phyloP scores from a whole-genome alignment of 2,797 vertebrate species.

The Poliocrania exsul region DNA sequence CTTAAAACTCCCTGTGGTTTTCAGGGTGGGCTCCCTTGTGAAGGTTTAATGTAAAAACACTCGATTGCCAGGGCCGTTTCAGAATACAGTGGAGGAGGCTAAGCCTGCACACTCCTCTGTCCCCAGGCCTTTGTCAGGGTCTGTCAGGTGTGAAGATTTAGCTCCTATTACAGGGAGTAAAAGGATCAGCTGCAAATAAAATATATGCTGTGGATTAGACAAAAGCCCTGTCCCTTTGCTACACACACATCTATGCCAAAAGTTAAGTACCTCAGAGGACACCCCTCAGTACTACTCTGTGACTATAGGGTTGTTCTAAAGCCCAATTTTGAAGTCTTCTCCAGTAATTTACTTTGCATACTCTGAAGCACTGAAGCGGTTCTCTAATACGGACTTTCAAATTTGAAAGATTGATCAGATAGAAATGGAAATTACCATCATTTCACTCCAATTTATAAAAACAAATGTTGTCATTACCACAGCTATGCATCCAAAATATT shows the following conservation, averaged over 20 bases:
- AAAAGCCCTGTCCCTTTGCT: conserved; percentile 28
- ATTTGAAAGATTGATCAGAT: neutral
- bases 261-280: conserved; percentile 11
- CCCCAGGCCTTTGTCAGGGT: conserved; percentile 7
- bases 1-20: neutral
- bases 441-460: conserved; percentile 5
- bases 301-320: neutral
- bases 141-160: conserved; percentile 63
- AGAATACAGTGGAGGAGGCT: neutral
- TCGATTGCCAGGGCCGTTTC: neutral
- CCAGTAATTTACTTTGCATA: neutral
- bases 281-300: neutral
- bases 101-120: neutral
- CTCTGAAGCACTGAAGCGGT: neutral
- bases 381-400: neutral
- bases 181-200: conserved; percentile 59
- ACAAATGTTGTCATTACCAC: neutral
- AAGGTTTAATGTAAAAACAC: neutral
- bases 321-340: neutral
- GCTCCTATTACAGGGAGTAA: conserved; percentile 54
- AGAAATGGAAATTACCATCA: conserved; percentile 3
- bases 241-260: conserved; percentile 11
- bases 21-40: neutral
- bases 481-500: neutral
- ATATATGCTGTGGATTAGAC: conserved; percentile 38